Evolutionary conservation across 2,797 vertebrate genomes (phyloP).

Genomic region (Neopelma chrysocephalum): DNA sequence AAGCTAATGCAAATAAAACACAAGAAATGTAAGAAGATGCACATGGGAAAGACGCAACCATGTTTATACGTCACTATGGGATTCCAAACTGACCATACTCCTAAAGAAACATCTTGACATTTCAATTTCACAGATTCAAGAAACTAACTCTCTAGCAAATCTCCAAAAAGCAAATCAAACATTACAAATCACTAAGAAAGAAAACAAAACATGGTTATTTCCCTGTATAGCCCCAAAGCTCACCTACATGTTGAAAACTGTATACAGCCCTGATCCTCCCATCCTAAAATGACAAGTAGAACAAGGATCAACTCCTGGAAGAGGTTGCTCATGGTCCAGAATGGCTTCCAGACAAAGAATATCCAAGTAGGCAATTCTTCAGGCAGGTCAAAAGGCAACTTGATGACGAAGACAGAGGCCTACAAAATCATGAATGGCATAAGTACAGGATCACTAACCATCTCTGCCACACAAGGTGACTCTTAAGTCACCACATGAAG

Average conservation of each 20-base stretch:
- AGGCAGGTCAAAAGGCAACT: background rate
- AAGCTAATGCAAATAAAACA: background rate
- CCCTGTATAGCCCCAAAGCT: background rate
- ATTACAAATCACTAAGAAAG: background rate
- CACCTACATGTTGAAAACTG: background rate
- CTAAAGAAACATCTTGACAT: background rate
- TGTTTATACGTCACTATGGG: fast-evolving
- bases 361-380: background rate
- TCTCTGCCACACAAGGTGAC: background rate
- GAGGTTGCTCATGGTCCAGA: background rate
- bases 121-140: background rate
- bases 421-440: background rate
- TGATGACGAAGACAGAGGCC: background rate
- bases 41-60: background rate
- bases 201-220: background rate
- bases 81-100: background rate
- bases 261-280: background rate
- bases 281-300: background rate
- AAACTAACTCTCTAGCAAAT: background rate
- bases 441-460: background rate
- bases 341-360: background rate
- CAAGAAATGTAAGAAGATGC: background rate
- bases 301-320: background rate
- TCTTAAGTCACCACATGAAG: background rate
- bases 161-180: background rate